Conservation (phyloP, 2,113 vertebrate species). For the Grammomys dolichurus region DNA sequence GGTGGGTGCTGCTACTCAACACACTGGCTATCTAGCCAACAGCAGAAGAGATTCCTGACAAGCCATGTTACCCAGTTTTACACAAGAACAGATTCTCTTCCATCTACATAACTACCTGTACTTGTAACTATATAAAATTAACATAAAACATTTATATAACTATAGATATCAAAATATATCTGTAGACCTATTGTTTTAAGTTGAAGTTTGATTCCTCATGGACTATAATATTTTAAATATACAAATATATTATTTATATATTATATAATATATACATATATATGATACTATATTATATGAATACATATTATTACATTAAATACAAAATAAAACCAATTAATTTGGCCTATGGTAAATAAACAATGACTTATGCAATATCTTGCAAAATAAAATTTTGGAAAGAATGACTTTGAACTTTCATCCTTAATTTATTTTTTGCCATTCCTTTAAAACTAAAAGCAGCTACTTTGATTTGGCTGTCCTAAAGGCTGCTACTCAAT, state of each 20-base stretch:
- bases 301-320: neutral
- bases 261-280: too few relatives aligned
- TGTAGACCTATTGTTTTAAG: slow-evolving; percentile 27
- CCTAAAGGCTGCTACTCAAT: slow-evolving; percentile 46
- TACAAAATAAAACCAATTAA: slow-evolving; percentile 38
- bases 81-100: slow-evolving; percentile 31
- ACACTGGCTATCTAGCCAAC: neutral
- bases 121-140: neutral
- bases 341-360: slow-evolving; percentile 14
- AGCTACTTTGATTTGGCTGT: neutral
- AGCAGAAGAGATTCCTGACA: neutral
- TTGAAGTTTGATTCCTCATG: slow-evolving; percentile 22
- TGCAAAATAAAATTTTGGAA: slow-evolving; percentile 30
- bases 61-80: neutral
- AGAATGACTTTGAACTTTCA: neutral
- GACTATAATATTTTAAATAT: slow-evolving; percentile 36
- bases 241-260: neutral
- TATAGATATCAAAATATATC: neutral
- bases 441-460: neutral
- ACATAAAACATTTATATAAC: neutral
- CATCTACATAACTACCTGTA: neutral
- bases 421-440: slow-evolving; percentile 52
- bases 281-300: too few relatives aligned
- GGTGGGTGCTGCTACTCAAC: slow-evolving; percentile 31
- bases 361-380: slow-evolving; percentile 30